Evolutionary conservation across 2,888 invertebrate species (phyloP).

Genomic region (Psylliodes chrysocephalus): DNA sequence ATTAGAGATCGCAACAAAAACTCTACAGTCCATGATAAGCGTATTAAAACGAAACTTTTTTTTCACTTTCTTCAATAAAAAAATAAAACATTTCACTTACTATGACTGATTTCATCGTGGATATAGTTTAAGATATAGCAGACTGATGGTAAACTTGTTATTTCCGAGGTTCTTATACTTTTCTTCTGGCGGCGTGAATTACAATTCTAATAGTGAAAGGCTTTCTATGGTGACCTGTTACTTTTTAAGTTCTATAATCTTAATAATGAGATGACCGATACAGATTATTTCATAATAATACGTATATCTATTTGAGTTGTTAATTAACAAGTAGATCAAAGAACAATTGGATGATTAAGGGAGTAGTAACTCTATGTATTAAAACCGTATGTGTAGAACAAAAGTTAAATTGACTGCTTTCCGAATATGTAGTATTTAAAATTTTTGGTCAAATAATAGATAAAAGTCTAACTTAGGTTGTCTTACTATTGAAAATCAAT

Average conservation of each 20-base stretch:
- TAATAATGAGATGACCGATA: neutral
- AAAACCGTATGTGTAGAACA: too few relatives aligned
- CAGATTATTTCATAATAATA: neutral
- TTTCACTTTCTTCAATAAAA: conserved; percentile 4
- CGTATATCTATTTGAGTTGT: too few relatives aligned
- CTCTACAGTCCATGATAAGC: neutral
- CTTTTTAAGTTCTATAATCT: neutral
- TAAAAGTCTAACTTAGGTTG: too few relatives aligned
- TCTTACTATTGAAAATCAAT: too few relatives aligned
- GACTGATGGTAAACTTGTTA: conserved; percentile 43
- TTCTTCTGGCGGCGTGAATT: conserved; percentile 48
- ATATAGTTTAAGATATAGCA: conserved; percentile 27
- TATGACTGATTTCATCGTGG: conserved; percentile 43
- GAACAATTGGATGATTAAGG: too few relatives aligned
- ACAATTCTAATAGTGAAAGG: conserved; percentile 46
- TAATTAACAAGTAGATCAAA: too few relatives aligned
- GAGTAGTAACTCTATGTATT: too few relatives aligned
- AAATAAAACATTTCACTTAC: conserved; percentile 38
- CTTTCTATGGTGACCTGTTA: conserved; percentile 41
- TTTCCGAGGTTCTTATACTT: conserved; percentile 45
- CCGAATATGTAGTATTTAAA: too few relatives aligned
- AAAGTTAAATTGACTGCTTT: too few relatives aligned
- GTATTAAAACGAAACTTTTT: conserved; percentile 7
- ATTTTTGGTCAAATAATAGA: too few relatives aligned
- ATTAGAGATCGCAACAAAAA: neutral